phyloP scores from a whole-genome alignment of 1,140 invertebrate genomes.

The Euborellia annulipes region DNA sequence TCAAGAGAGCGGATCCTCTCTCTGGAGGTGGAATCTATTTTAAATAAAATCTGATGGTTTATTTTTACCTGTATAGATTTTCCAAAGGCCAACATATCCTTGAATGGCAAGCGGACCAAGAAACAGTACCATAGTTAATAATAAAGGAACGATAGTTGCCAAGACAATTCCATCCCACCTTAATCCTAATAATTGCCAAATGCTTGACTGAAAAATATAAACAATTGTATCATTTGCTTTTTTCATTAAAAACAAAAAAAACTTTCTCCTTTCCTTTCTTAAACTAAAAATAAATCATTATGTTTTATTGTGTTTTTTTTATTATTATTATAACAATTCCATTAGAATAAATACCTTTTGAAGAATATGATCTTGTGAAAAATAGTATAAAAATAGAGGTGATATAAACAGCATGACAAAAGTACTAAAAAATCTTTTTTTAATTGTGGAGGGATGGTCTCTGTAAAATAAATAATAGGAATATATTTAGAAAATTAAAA shows the following conservation, averaged over 20 bases:
- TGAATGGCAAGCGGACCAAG: slow-evolving; percentile 65
- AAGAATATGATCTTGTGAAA: slow-evolving; percentile 40
- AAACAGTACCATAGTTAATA: slow-evolving; percentile 71
- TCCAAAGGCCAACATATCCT: slow-evolving; percentile 46
- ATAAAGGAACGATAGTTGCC: slow-evolving; percentile 56
- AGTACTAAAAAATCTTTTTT: slow-evolving; percentile 72
- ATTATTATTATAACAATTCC: no score
- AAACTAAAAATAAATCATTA: no score
- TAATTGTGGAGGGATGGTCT: slow-evolving; percentile 77
- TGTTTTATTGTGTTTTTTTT: no score
- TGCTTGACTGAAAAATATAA: slow-evolving; percentile 34
- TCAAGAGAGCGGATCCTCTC: no score
- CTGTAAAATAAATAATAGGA: slow-evolving; percentile 36
- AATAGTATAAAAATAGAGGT: slow-evolving; percentile 55
- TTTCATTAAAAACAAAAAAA: no score
- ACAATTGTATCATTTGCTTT: no score
- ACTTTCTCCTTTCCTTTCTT: no score
- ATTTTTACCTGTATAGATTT: slow-evolving; percentile 52
- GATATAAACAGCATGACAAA: slow-evolving; percentile 62
- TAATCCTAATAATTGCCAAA: slow-evolving; percentile 62
- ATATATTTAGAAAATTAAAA: slow-evolving; percentile 5
- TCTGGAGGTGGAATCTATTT: no score
- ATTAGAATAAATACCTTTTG: slow-evolving; percentile 30
- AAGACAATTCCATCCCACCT: slow-evolving; percentile 51
- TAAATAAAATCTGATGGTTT: no score